Conservation (phyloP, 2,888 invertebrate genomes). For the Eristalis pertinax region DNA sequence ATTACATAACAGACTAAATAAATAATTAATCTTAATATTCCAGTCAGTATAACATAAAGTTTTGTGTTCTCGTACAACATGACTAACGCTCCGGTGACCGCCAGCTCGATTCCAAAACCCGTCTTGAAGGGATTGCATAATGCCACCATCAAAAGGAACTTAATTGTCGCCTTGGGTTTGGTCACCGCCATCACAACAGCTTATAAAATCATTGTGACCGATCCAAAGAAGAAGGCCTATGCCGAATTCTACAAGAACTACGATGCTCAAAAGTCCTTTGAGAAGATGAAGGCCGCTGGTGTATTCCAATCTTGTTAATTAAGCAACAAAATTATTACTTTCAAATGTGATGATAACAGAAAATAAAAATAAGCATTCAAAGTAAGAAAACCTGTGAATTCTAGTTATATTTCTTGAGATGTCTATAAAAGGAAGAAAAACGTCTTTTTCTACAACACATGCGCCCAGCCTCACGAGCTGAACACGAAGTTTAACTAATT, state of each 20-base stretch:
- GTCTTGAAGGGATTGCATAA: slow-evolving; percentile 87
- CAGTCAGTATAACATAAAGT: slow-evolving; percentile 30
- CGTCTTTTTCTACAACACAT: neutral
- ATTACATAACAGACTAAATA: slow-evolving; percentile 43
- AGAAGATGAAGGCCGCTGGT: slow-evolving; percentile 80
- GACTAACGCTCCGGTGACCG: slow-evolving; percentile 77
- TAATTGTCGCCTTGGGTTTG: slow-evolving; percentile 82
- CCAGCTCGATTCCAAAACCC: slow-evolving; percentile 83
- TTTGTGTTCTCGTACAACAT: slow-evolving; percentile 70
- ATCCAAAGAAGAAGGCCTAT: slow-evolving; percentile 84
- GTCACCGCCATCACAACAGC: slow-evolving; percentile 80
- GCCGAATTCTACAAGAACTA: slow-evolving; percentile 87
- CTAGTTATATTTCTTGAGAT: neutral
- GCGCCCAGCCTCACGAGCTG: neutral
- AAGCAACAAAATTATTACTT: slow-evolving; percentile 3
- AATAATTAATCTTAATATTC: slow-evolving; percentile 10
- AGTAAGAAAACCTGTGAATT: slow-evolving; percentile 18
- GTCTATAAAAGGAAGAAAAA: neutral
- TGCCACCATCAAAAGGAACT: slow-evolving; percentile 84
- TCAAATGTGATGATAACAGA: slow-evolving; percentile 19
- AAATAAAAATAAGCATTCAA: slow-evolving; percentile 30
- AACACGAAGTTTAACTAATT: neutral
- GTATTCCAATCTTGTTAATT: slow-evolving; percentile 81
- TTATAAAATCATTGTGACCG: slow-evolving; percentile 82
- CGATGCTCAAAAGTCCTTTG: slow-evolving; percentile 80